Conservation (phyloP, 2,113 vertebrate genomes). For the Monarcha castaneiventris region DNA sequence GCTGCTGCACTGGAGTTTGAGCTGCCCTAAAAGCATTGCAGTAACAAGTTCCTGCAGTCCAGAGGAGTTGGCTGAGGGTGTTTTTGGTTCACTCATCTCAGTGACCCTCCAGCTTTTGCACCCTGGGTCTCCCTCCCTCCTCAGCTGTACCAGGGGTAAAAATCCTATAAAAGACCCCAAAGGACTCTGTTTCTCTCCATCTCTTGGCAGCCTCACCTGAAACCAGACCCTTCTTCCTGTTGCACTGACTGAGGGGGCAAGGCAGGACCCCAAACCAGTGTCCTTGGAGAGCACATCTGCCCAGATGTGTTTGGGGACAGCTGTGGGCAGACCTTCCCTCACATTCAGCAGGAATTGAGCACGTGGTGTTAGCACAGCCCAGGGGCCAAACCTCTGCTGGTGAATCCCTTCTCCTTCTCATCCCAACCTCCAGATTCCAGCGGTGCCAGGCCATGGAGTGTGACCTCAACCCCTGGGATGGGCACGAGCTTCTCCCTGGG, state of each 20-base stretch:
- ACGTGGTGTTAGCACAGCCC: fast-evolving
- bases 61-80: background rate
- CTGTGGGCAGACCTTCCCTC: background rate
- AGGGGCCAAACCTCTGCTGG: background rate
- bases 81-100: background rate
- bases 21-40: background rate
- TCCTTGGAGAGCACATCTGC: background rate
- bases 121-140: background rate
- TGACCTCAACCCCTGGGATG: too few species aligned
- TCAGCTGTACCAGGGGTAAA: background rate
- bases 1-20: background rate
- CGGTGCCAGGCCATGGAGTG: background rate
- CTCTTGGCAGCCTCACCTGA: background rate
- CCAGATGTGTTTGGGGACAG: background rate
- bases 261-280: background rate
- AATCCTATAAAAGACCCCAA: background rate
- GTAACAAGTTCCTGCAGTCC: background rate
- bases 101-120: background rate
- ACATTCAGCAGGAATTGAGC: background rate
- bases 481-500: background rate
- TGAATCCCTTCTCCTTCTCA: background rate
- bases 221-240: background rate
- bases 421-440: background rate
- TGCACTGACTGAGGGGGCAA: background rate
- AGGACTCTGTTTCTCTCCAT: background rate